These are phyloP conservation scores for Dryomyza anilis DNA, from an alignment of 2,888 invertebrate species.

Conservation along the genomic window DNA sequence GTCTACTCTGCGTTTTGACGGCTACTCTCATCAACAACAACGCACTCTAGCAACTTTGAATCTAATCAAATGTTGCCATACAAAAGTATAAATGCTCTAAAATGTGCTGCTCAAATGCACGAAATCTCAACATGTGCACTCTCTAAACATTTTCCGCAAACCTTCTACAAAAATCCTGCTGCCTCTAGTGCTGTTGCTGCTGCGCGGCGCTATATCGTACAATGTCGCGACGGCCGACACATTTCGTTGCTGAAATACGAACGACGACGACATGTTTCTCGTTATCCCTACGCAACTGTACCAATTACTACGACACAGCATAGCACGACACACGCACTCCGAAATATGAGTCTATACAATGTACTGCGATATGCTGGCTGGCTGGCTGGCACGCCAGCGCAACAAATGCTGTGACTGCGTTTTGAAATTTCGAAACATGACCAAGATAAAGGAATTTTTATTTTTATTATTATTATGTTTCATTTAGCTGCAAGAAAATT, in stretches of 20 bases:
- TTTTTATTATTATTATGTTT: neutral
- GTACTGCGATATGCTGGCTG: conserved; percentile 5
- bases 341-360: conserved; percentile 13
- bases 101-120: neutral
- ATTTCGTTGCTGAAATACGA: neutral
- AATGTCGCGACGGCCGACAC: neutral
- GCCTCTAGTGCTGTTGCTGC: no score
- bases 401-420: neutral
- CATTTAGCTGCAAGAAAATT: neutral
- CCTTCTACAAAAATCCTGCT: no score
- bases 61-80: conserved; percentile 1
- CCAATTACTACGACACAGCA: neutral
- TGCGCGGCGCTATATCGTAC: no score
- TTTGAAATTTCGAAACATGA: neutral
- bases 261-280: neutral
- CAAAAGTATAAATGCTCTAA: neutral
- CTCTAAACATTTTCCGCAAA: no score
- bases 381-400: neutral
- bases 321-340: neutral
- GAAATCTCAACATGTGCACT: no score
- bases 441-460: neutral
- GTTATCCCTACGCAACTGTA: conserved; percentile 12
- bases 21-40: no score
- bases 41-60: conserved; percentile 17
- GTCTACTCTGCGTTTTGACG: neutral